phyloP scores from a whole-genome alignment of 2,888 invertebrate species.

The Encarsia formosa region DNA sequence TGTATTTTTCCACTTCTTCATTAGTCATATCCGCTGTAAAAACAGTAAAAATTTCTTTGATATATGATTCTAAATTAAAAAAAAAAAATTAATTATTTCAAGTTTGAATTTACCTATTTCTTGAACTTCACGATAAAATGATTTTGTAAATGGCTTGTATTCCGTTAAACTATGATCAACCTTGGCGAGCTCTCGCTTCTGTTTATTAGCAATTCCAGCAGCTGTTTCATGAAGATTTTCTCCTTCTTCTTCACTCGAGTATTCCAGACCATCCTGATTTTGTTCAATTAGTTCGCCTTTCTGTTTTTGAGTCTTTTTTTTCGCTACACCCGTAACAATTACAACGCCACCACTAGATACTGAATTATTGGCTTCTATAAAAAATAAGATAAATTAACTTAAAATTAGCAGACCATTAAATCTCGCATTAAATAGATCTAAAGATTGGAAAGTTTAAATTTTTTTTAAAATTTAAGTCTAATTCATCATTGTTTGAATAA shows the following conservation, averaged over 20 bases:
- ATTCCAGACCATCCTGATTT: slow-evolving; percentile 95
- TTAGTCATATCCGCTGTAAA: slow-evolving; percentile 71
- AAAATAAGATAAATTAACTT: not conserved
- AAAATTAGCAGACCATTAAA: too few relatives aligned
- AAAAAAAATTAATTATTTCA: not conserved
- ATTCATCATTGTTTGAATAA: too few relatives aligned
- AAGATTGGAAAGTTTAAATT: too few relatives aligned
- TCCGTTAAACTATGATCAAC: slow-evolving; percentile 85
- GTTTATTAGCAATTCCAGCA: slow-evolving; percentile 83
- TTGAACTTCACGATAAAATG: slow-evolving; percentile 96
- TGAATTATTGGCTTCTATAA: slow-evolving; percentile 12
- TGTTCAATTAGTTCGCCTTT: slow-evolving; percentile 99
- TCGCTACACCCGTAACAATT: slow-evolving; percentile 80
- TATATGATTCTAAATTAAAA: not conserved
- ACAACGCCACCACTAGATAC: slow-evolving; percentile 60
- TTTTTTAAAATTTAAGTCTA: too few relatives aligned
- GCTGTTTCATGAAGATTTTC: slow-evolving; percentile 91
- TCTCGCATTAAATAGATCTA: too few relatives aligned
- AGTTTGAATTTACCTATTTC: slow-evolving; percentile 62
- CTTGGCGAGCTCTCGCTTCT: slow-evolving; percentile 87
- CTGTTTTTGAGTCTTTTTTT: slow-evolving; percentile 70
- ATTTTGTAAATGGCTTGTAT: slow-evolving; percentile 86
- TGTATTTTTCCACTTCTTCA: slow-evolving; percentile 80
- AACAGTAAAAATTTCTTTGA: too few relatives aligned
- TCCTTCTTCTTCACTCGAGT: slow-evolving; percentile 94